phyloP scores from a whole-genome alignment of 2,888 invertebrate genomes.

The Callimorpha dominula region DNA sequence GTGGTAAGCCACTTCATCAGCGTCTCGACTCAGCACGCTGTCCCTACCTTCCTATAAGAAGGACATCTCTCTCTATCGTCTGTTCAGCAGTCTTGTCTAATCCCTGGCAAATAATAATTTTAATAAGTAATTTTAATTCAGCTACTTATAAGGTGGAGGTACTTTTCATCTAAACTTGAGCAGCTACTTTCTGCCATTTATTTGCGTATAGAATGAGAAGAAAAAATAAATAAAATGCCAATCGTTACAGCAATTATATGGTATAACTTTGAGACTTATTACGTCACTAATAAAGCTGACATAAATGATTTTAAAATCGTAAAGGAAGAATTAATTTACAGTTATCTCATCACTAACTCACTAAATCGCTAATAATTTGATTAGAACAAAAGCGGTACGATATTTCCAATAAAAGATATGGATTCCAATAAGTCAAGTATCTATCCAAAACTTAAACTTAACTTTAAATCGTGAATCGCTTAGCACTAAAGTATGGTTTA shows the following conservation, averaged over 20 bases:
- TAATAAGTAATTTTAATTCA: too few relatives aligned
- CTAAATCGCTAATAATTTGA: slow-evolving; percentile 34
- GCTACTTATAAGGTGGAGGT: neutral
- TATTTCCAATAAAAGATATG: slow-evolving; percentile 13
- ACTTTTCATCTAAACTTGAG: neutral
- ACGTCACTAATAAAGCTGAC: slow-evolving; percentile 8
- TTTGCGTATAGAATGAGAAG: neutral
- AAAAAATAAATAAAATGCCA: too few relatives aligned
- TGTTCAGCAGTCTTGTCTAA: too few relatives aligned
- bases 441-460: slow-evolving; percentile 19
- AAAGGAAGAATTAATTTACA: slow-evolving; percentile 15
- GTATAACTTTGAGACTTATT: neutral
- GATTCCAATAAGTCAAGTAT: slow-evolving; percentile 17
- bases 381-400: slow-evolving; percentile 27
- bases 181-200: neutral
- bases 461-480: slow-evolving; percentile 22
- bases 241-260: slow-evolving; percentile 5
- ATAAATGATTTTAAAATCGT: slow-evolving; percentile 16
- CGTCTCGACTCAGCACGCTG: too few relatives aligned
- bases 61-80: too few relatives aligned
- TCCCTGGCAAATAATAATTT: too few relatives aligned
- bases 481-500: slow-evolving; percentile 8
- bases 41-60: too few relatives aligned
- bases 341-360: slow-evolving; percentile 31
- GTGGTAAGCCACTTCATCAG: too few relatives aligned